Evolutionary conservation across 2,113 vertebrate species (phyloP), one percentile per base, ranked within the genome.

Genomic region (Psophia crepitans): DNA sequence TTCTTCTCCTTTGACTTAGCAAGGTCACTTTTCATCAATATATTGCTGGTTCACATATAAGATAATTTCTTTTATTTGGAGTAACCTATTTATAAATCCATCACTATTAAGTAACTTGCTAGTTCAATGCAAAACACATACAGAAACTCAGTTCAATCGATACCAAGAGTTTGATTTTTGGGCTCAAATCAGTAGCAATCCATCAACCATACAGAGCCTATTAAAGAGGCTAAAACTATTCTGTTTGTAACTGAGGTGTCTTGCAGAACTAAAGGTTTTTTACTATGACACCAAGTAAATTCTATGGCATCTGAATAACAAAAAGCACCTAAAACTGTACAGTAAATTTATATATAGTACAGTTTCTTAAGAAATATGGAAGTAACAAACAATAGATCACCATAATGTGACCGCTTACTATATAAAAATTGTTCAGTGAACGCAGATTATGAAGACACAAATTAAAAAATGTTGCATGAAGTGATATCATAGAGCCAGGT

Each of bases 21-120:
- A 95, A 95, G 91, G 92, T 87, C 70, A 97, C 51, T 89, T 93
- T 70, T 90, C 53, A 82, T 90, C 86, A 61, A 76, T 61, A 79
- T 15, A 79, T 44, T 76, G 35, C 81, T 81, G 33, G 23, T 79
- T 60, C 60, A 82, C 78, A 73, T 49, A 65, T 17, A 53, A 91
- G 28, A 83, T 51, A 61, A 76, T 83, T 82, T 84, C 22, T 90
- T 93, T 84, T 90, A 71, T 91, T 94, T 89, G 53, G 69, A 92
- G 64, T 39, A 79, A 64, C 57, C 41, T 79, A 49, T 89, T 76
- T 87, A 65, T 83, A 85, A 96, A 94, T 93, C 89, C 74, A 70
- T 95, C 91, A 96, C 64, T 70, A 76, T 88, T 87, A 95, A 94
- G 86, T 46, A 75, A 66, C 86, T 87, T 41, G 26, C 71, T 73